Evolutionary conservation across 2,888 invertebrate species (phyloP), one percentile per base, ranked within the genome.

Genomic region (Ormyrus rosae): DNA sequence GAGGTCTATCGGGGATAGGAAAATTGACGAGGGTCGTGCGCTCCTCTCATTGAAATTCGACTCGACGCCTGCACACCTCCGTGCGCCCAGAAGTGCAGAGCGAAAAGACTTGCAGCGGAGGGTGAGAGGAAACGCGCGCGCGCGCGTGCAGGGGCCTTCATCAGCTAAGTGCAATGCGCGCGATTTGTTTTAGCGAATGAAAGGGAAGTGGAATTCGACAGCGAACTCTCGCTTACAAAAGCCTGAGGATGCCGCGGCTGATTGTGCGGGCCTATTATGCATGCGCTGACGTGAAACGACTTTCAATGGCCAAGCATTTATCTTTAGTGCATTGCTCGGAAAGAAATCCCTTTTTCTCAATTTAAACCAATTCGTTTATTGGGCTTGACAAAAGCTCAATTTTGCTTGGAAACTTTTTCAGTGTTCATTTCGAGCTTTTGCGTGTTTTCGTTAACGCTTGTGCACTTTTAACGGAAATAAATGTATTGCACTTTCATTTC

Each of bases 141-240:
- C 19, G 10, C 70, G n/a, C 48, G n/a, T 13, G 9, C 64, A 6
- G 7, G n/a, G 65, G n/a, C 60, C 61, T 71, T 82, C 82, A 82
- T 82, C 82, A 82, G 80, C 82, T 82, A 82, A 82, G 82, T 82
- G 82, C 80, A 77, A 45, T 5, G 48, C 46, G 71, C 56, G 55
- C 75, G 81, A 79, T 79, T 79, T 81, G 76, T 82, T 82, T 80
- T 74, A 55, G 51, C 69, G 46, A 69, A 73, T 82, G 74, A 75
- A 76, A 65, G 73, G 61, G 61, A 77, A 73, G 60, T 48, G 65
- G 60, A 64, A 60, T 64, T 61, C 74, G 50, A 50, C 72, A 68
- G 46, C 71, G 46, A 70, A 70, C 67, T 19, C 19, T 61, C 67
- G 69, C 53, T 77, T 81, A 67, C 53, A 60, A 60, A 13, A 13